Base-by-base conservation (phyloP, 2,888 invertebrate genomes). In the Coenonympha glycerion region DNA sequence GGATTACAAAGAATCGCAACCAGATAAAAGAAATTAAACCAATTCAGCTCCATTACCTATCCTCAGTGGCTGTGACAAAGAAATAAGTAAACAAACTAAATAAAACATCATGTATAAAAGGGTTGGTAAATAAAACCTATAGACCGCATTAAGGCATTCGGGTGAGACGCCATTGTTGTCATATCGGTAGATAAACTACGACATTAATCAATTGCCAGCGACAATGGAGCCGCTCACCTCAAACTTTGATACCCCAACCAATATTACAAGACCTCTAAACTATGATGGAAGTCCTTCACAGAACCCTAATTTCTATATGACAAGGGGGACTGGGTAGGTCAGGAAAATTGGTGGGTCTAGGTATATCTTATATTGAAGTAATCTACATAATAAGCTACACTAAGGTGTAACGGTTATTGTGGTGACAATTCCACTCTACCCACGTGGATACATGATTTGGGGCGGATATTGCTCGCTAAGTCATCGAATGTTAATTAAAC, bases 141-240 rank as follows among this genome's bases (percentile, higher is more conserved):
- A 78, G 73, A 73, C 72, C 71, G 71, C 78, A 81, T 79, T 79
- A 79, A 73, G 73, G 78, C 73, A 74, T 79, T 81, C 77, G 75
- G 73, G 77, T 75, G 79, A 78, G 80, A 76, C 74, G 68, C 71
- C 73, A 86, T 86, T 84, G 85, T 86, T 83, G 81, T 83, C 81
- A 79, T 81, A 85, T 84, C 80, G 69, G 74, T 82, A 82, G 82
- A 85, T 85, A 84, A 83, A 83, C 83, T 80, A 79, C 71, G 60
- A 68, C 76, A 85, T 87, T 83, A 84, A 84, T 86, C 85, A 85
- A 85, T 80, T 67, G 66, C 60, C 56, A 65, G 67, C 74, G 74
- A 86, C 84, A 87, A 86, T 85, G 61, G 79, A 61, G 63, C 72
- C 78, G 79, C 78, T 75, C 70, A 79, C 79, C 78, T 82, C 73